Base-by-base conservation (phyloP, 2,888 invertebrate species). In the Oegoconia quadripuncta region DNA sequence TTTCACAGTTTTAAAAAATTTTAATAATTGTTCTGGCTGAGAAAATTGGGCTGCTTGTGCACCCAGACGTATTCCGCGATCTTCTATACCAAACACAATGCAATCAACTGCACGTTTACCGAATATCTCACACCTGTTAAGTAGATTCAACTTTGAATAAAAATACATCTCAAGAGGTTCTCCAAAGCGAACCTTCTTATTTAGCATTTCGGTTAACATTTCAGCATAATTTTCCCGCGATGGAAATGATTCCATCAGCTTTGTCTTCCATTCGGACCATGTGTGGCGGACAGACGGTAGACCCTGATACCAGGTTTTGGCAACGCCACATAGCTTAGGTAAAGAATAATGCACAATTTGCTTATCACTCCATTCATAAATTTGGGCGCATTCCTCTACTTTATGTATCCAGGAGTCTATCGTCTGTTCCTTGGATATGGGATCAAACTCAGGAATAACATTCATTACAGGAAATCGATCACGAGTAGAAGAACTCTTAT, bases 91-190 rank as follows among this genome's bases (percentile, higher is more conserved):
- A 17, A 40, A 17, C 5, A 52, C 12, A 0, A 55, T 12, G 33
- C 50, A 52, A 14, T 55, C 54, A 6, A 55, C 51, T 1, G 55
- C 52, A 11, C 34, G 22, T 16, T 34, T 41, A 0, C 48, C 50
- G 2, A 7, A 12, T 17, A 55, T 50, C 3, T 43, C 27, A 30
- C 51, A 54, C 3, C 46, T 23, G 26, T 52, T 49, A 15, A 52
- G 25, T 4, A 49, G 13, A 26, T 47, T 47, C 2, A 49, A 23
- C 37, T 47, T 49, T 0, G 39, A n/a, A 17, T 51, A 51, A 20
- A 34, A 48, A n/a, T 44, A 47, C n/a, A 26, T 13, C 15, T 48
- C 50, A 1, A 50, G 11, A 0, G 45, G 37, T 26, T 50, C 47
- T 2, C 41, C 45, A 17, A 35, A 47, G 1, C 25, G 26, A 7